Evolutionary conservation across 2,113 vertebrate genomes (phyloP), one percentile per base, ranked within the genome.

Genomic region (Oryzias curvinotus): DNA sequence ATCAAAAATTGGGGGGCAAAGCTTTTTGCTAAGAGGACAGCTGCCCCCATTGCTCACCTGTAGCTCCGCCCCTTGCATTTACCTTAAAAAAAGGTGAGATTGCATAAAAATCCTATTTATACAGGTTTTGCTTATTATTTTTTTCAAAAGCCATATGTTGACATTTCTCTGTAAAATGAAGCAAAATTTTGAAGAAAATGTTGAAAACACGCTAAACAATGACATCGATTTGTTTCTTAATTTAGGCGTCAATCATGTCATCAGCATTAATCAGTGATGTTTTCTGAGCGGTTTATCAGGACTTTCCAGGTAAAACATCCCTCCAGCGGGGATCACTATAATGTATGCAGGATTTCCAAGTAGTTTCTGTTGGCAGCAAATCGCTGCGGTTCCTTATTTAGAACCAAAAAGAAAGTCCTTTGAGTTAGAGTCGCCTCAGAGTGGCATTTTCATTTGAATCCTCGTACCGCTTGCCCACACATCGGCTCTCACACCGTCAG

Each of bases 381-480:
- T 45, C 8, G 36, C 10, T 36, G 36, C 8, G 36, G 36, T 36
- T 36, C 36, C 36, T 2, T 36, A 3, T 36, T 36, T 10, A 12
- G 36, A 36, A 36, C 36, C 36, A 36, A 13, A 36, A 36, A 23
- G 56, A 56, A 62, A 62, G 75, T 53, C 57, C 58, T 65, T 42
- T 14, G 10, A 26, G 52, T 53, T 28, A 75, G 51, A 77, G 46
- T 46, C 6, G 45, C 49, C 4, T 57, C 49, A 1, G 30, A 65
- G 58, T 62, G 68, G 30, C 68, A 52, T 81, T 84, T 78, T 46
- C 51, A 77, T 81, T 76, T 84, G 30, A 76, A 82, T 76, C 66
- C 66, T 49, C 63, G 52, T 59, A 52, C 57, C 53, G 58, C 65
- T 52, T 54, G 75, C 58, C 64, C 65, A 55, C 71, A 82, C 69